These are phyloP conservation scores for Lanius collurio DNA, from an alignment of 2,113 vertebrate species.

Conservation along the genomic window DNA sequence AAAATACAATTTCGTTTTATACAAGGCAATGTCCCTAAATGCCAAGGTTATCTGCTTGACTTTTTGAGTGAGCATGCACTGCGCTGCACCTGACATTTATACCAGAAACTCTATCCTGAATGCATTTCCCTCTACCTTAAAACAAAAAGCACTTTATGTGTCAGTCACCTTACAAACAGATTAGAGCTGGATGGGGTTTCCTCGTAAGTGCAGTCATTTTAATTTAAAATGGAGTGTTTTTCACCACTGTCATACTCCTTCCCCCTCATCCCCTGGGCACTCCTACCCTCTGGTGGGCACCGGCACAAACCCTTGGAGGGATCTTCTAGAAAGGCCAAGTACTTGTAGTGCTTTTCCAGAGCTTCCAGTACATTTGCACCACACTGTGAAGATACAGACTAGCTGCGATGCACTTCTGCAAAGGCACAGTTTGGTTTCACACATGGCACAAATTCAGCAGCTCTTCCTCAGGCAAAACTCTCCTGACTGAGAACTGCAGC, in stretches of 20 bases:
- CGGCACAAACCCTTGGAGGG: not conserved
- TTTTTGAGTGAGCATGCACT: slow-evolving; percentile 70
- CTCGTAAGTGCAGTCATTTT: slow-evolving; percentile 54
- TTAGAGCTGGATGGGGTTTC: slow-evolving; percentile 60
- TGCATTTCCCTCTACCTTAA: slow-evolving; percentile 63
- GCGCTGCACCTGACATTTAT: slow-evolving; percentile 83
- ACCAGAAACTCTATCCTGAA: slow-evolving; percentile 65
- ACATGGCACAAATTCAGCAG: not conserved
- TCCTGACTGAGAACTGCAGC: not conserved
- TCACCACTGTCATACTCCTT: not conserved
- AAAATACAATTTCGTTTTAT: slow-evolving; percentile 71
- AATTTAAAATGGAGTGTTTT: slow-evolving; percentile 56
- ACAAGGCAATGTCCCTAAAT: slow-evolving; percentile 77
- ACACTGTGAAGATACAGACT: accelerated
- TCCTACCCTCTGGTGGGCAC: not conserved
- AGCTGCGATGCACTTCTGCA: accelerated
- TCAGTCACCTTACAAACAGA: slow-evolving; percentile 72
- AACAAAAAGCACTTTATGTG: slow-evolving; percentile 73
- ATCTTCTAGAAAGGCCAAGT: not conserved
- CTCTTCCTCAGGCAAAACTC: slow-evolving; percentile 7
- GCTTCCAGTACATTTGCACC: not conserved
- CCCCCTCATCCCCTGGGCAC: not conserved
- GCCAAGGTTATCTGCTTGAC: slow-evolving; percentile 88
- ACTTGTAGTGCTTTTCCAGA: not conserved
- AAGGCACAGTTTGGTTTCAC: not conserved